Conservation (phyloP, 2,113 vertebrate species). For the Prunella fulvescens region DNA sequence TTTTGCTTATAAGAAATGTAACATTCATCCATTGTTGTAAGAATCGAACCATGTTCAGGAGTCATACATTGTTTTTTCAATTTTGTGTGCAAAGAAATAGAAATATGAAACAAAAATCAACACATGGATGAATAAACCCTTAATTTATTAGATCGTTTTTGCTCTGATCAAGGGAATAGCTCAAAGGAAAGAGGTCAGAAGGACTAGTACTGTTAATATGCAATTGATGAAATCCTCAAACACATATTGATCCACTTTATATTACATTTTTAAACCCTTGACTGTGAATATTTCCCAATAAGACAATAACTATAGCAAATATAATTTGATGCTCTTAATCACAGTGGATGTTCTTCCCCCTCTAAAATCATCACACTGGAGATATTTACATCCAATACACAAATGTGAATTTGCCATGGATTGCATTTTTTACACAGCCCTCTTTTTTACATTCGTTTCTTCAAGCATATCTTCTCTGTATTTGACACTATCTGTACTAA, state of each 20-base stretch:
- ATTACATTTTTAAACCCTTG: slow-evolving; percentile 74
- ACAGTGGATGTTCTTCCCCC: slow-evolving; percentile 45
- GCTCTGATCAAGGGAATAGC: slow-evolving; percentile 62
- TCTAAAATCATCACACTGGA: slow-evolving; percentile 32
- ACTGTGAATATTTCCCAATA: slow-evolving; percentile 68
- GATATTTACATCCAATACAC: slow-evolving; percentile 44
- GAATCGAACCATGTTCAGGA: not conserved
- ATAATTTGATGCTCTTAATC: slow-evolving; percentile 70
- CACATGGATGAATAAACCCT: slow-evolving; percentile 37
- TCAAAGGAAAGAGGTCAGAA: slow-evolving; percentile 65
- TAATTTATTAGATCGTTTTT: slow-evolving; percentile 63
- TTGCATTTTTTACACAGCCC: not conserved
- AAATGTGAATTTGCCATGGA: slow-evolving; percentile 18
- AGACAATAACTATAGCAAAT: slow-evolving; percentile 71
- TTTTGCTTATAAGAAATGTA: not conserved
- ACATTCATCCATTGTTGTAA: not conserved
- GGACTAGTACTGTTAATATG: slow-evolving; percentile 65
- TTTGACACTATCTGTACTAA: slow-evolving; percentile 32
- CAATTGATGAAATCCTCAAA: slow-evolving; percentile 72
- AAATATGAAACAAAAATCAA: slow-evolving; percentile 20
- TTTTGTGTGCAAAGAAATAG: slow-evolving; percentile 2
- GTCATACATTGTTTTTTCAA: not conserved
- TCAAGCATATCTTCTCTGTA: not conserved
- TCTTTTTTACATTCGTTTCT: slow-evolving; percentile 1
- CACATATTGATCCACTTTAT: slow-evolving; percentile 71